Base-by-base conservation (phyloP, 2,888 invertebrate species). In the Hirtodrosophila trivittata region DNA sequence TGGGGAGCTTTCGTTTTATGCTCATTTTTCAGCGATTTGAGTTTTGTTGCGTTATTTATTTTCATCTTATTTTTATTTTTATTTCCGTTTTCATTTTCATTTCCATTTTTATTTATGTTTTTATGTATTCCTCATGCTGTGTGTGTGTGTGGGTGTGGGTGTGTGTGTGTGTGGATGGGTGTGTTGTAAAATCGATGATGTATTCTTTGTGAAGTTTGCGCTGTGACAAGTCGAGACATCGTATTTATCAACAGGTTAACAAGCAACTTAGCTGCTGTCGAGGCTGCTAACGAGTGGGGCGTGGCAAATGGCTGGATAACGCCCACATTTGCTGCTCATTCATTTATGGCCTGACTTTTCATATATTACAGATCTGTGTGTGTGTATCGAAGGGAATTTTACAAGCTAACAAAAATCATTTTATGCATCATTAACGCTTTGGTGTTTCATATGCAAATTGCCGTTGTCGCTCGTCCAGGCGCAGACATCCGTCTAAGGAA, bases 391-490 rank as follows among this genome's bases (percentile, higher is more conserved):
- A 70, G 64, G 64, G 58, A 86, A 75, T 86, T 84, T 84, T 75
- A 77, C 77, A 86, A 81, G 86, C 85, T 84, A 82, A 84, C 86
- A 82, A 84, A 21, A 82, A 86, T 86, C 66, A 82, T 82, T 82
- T 82, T 77, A 67, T 77, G 82, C 82, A 86, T 82, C 82, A 82
- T 82, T 82, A 86, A 86, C 77, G 82, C 77, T 84, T 84, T 77
- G 81, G 86, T 86, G 77, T 81, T 86, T 86, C 85, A 82, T 82
- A 82, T 82, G 82, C 86, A 82, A 82, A 82, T 86, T 68, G 63
- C 43, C 56, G 14, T 49, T 25, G 50, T 16, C 47, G 13, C 33
- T 66, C 52, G 60, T 38, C 46, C 54, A 57, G 51, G 55, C 46
- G 37, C 80, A 60, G 63, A 78, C 76, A 70, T 76, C 64, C 74